These are phyloP conservation scores for silkworm (Bombyx mori) DNA, from an alignment of 1,140 invertebrate species.

Conservation along the genomic window ASM3026992v2 NC_085113.1:13338001-13338500, in stretches of 20 bases:
- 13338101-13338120: slow-evolving; percentile 79
- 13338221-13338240: slow-evolving; percentile 75
- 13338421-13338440: slow-evolving; percentile 83
- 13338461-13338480: slow-evolving; percentile 46
- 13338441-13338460: slow-evolving; percentile 77
- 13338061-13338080: slow-evolving; percentile 74
- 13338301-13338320: slow-evolving; percentile 75
- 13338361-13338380: slow-evolving; percentile 44
- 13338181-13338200: slow-evolving; percentile 73
- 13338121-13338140: slow-evolving; percentile 71
- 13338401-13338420: slow-evolving; percentile 75
- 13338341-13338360: slow-evolving; percentile 70
- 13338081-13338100: slow-evolving; percentile 74
- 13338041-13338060: slow-evolving; percentile 78
- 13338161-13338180: slow-evolving; percentile 77
- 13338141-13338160: slow-evolving; percentile 76
- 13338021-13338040: slow-evolving; percentile 76
- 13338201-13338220: slow-evolving; percentile 61
- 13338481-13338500: too few species aligned
- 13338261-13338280: slow-evolving; percentile 79
- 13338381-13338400: slow-evolving; percentile 61
- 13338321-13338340: slow-evolving; percentile 79
- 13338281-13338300: slow-evolving; percentile 80
- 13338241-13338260: slow-evolving; percentile 79
- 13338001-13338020: slow-evolving; percentile 75